Base-by-base conservation (phyloP, 2,797 vertebrate genomes). In the Salarias fasciatus region DNA sequence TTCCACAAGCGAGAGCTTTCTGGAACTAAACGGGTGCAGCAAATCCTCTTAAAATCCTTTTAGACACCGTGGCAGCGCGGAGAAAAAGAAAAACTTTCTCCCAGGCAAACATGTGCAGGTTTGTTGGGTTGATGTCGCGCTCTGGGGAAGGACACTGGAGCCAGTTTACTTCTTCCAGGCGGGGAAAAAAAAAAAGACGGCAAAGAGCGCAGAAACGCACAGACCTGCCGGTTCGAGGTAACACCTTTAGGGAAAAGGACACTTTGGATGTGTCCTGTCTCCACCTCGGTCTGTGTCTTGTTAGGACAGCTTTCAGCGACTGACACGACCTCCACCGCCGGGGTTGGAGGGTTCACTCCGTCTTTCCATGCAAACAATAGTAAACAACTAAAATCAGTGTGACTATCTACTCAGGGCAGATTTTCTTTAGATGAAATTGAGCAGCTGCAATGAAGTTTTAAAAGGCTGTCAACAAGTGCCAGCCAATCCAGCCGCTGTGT, bases 31-130 rank as follows among this genome's bases (percentile, higher is more conserved):
- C 67, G 79, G 83, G 84, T 87, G 92, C 84, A 36, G 86, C 86
- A 92, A 94, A 94, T 94, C 92, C 92, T 91, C 88, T 92, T 91
- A 88, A 88, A 93, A 93, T 92, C 92, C 91, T 89, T 92, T 93
- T 91, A 92, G 87, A 86, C 82, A 88, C 82, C 84, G 81, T 92
- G 82, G 87, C 87, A 83, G 75, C 64, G 36, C 65, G 77, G 77
- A 82, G 84, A 87, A 83, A 89, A 75, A 83, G 75, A 76, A 82
- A 88, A 85, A 70, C 73, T 89, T 92, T 91, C 91, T 93, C 85
- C 41, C 72, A 83, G 91, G 91, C 89, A 90, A 86, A 92, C 87
- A 86, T 78, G 86, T 82, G 83, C 90, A 91, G 91, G 90, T 92
- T 89, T 92, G 90, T 86, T 81, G 80, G 77, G 85, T 80, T 89